Evolutionary conservation across 2,113 vertebrate species (phyloP).

Genomic region (Baryphthengus martii): DNA sequence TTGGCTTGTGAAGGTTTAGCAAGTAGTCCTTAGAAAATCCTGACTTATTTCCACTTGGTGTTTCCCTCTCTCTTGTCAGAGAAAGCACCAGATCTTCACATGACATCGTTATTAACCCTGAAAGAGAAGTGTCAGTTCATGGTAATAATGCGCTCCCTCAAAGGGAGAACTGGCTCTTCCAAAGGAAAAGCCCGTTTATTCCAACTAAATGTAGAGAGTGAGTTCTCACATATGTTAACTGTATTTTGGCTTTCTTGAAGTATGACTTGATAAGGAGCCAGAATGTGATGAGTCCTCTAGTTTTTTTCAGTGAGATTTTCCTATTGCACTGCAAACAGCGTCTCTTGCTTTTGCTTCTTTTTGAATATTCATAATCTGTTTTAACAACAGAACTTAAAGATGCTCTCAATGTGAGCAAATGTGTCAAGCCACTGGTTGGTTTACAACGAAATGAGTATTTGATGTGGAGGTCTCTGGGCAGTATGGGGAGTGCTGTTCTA

Average conservation of each 20-base stretch:
- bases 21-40: background rate
- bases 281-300: background rate
- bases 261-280: background rate
- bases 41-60: background rate
- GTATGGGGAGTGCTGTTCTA: background rate
- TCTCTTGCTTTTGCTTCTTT: background rate
- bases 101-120: background rate
- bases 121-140: background rate
- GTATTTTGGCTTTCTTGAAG: background rate
- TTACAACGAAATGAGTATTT: background rate
- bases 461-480: background rate
- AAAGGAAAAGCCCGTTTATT: background rate
- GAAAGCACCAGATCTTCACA: background rate
- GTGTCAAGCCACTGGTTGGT: background rate
- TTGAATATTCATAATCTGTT: background rate
- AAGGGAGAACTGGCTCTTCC: background rate
- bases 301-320: background rate
- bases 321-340: background rate
- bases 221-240: background rate
- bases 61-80: background rate
- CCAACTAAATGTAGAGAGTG: background rate
- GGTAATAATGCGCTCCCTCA: background rate
- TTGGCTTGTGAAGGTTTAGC: background rate
- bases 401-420: background rate
- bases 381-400: background rate